Percentiles rank a stretch among this genome's conserved stretches.
Evolutionary conservation across 2,888 invertebrate species (phyloP).

Genomic region (Portevinia maculata): DNA sequence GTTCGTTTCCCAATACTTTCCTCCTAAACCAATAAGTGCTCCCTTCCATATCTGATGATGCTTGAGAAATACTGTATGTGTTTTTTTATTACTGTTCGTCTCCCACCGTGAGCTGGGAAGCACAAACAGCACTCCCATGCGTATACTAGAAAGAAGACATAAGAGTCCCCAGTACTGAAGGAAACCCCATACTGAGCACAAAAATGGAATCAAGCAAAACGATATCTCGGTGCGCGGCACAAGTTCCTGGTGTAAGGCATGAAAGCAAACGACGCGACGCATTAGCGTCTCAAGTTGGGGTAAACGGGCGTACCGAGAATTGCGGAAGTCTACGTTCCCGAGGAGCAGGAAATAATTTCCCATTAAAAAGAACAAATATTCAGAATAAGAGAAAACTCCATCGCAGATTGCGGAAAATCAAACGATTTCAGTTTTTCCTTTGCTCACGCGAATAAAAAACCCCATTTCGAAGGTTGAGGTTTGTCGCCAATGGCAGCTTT

Average conservation of each 20-base stretch:
- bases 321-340: conserved; percentile 68
- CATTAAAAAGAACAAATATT: conserved; percentile 55
- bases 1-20: conserved; percentile 70
- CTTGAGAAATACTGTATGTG: conserved; percentile 25
- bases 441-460: conserved; percentile 21
- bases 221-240: conserved; percentile 55
- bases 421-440: conserved; percentile 58
- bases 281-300: conserved; percentile 51
- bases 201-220: conserved; percentile 38
- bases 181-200: conserved; percentile 12
- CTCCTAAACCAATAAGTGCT: conserved; percentile 71
- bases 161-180: conserved; percentile 16
- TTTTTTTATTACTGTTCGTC: conserved; percentile 33
- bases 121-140: no score
- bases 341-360: conserved; percentile 72
- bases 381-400: conserved; percentile 38
- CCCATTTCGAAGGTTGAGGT: conserved; percentile 3
- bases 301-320: conserved; percentile 34
- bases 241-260: conserved; percentile 66
- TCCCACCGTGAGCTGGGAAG: no score
- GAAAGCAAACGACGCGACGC: conserved; percentile 66
- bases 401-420: conserved; percentile 69
- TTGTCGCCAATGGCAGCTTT: background rate
- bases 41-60: conserved; percentile 50
- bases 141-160: conserved; percentile 1